Evolutionary conservation across 2,797 vertebrate genomes (phyloP), one percentile per base, ranked within the genome.

Genomic region (Eutrigla gurnardus): DNA sequence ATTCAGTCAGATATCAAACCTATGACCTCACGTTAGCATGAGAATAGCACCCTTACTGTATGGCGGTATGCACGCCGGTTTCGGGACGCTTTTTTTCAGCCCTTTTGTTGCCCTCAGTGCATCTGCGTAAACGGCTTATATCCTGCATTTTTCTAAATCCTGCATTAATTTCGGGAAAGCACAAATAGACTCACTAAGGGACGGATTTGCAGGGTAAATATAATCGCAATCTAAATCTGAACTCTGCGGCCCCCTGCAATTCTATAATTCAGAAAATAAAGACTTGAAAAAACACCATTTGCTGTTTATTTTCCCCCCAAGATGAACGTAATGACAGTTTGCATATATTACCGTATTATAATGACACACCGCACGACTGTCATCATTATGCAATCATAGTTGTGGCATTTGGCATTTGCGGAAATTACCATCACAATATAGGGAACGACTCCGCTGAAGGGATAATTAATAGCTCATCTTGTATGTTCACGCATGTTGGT

Each of bases 81-180:
- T 17, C 75, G 55, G 73, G 57, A 15, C 80, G 35, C 36, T 66
- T 61, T 66, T 61, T 55, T 57, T 17, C 77, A 69, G 71, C 33
- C 70, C 68, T 47, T 75, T 76, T 71, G 67, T 65, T 82, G 80
- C 65, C 81, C 80, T 77, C 54, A 4, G 73, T 77, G 70, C 59
- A 4, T 86, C 71, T 82, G 78, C 60, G 70, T 65, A 81, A 89
- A 86, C 74, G 61, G 81, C 80, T 87, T 86, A 82, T 85, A 75
- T 82, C 69, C 80, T 39, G 78, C 39, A 74, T 83, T 86, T 25
- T 88, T 68, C 64, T 72, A 85, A 91, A 89, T 86, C 86, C 84
- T 78, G 83, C 73, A 84, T 88, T 83, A 14, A 83, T 86, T 86
- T 82, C 61, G 35, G 39, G 68, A 73, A 45, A 36, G 76, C 73